Percentiles rank a stretch among this genome's conserved stretches.
Evolutionary conservation across 1,140 invertebrate genomes (phyloP).

Genomic region (Drosophila ironensis): DNA sequence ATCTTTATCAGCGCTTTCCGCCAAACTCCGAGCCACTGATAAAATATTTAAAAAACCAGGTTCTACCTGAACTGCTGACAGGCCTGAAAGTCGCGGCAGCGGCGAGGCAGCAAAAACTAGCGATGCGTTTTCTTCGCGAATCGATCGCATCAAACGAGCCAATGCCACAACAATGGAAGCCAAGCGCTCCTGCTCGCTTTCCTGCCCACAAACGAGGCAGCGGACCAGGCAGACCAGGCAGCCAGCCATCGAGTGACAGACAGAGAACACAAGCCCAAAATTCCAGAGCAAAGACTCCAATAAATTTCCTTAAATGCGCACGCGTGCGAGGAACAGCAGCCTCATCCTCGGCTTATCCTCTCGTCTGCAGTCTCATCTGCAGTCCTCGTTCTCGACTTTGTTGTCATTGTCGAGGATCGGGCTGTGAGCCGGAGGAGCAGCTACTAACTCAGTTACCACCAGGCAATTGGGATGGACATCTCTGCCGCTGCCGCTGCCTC

Average conservation of each 20-base stretch:
- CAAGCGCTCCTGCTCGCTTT: conserved; percentile 14
- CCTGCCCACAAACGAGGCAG: conserved; percentile 19
- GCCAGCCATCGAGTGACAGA: conserved; percentile 62
- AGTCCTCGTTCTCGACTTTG: conserved; percentile 7
- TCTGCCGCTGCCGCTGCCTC: conserved; percentile 34
- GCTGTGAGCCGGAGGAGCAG: conserved; percentile 35
- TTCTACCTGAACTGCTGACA: conserved; percentile 29
- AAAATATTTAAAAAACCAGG: conserved; percentile 71
- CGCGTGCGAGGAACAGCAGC: conserved; percentile 65
- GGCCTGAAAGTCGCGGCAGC: conserved; percentile 3
- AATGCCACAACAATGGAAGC: conserved; percentile 58
- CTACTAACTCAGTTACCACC: conserved; percentile 76
- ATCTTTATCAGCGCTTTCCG: conserved; percentile 74
- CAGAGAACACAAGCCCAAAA: conserved; percentile 76
- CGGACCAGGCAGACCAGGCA: conserved; percentile 11
- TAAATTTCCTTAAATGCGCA: conserved; percentile 81
- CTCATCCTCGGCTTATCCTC: conserved; percentile 16
- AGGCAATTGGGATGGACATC: conserved; percentile 74
- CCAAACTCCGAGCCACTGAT: conserved; percentile 66
- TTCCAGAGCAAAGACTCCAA: conserved; percentile 76
- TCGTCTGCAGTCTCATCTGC: neutral
- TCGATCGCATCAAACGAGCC: conserved; percentile 65
- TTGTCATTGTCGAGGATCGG: conserved; percentile 27
- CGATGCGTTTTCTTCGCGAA: conserved; percentile 63
- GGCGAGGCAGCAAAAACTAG: conserved; percentile 15